Base-by-base conservation (phyloP, 2,888 invertebrate species). In the Thereva unica region DNA sequence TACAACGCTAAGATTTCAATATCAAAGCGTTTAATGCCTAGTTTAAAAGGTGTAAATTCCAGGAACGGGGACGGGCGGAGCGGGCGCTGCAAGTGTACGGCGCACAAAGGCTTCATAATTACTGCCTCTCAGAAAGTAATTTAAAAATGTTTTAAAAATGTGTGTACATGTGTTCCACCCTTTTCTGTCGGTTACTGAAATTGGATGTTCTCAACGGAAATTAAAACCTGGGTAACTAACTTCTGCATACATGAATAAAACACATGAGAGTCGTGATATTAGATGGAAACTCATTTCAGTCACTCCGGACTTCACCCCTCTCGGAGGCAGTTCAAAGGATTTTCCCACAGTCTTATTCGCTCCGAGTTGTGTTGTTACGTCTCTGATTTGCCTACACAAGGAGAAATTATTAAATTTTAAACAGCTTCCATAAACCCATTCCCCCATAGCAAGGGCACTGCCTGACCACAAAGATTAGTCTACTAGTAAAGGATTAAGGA, bases 1-100 rank as follows among this genome's bases (percentile, higher is more conserved):
- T 64, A 59, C 47, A 54, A 53, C 65, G 65, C 49, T 65, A 65
- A 65, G 68, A 68, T 68, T 68, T 68, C 68, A 68, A 68, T 68
- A 68, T 68, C 68, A 68, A 68, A 68, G 68, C 59, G 53, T 59
- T 59, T 59, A 59, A 49, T 34, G 10, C 59, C 47, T 37, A 10
- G 37, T 12, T 35, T 10, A 2, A 35, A n/a, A 45, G 34, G 40
- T 12, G 10, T 5, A 12, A 34, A 8, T 37, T 12, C 49, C 45
- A 59, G 49, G 12, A 47, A 6, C 38, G 47, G 59, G n/a, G 41
- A 40, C 34, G n/a, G n/a, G 34, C 34, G 44, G 42, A 35, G 57
- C 42, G 34, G 34, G n/a, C 5, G 49, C 49, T n/a, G 9, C 9
- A 34, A 8, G 56, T 56, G 38, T 40, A 44, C 47, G 41, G 23